These are phyloP conservation scores for Galerucella calmariensis DNA, from an alignment of 2,888 invertebrate species.

Conservation along the genomic window DNA sequence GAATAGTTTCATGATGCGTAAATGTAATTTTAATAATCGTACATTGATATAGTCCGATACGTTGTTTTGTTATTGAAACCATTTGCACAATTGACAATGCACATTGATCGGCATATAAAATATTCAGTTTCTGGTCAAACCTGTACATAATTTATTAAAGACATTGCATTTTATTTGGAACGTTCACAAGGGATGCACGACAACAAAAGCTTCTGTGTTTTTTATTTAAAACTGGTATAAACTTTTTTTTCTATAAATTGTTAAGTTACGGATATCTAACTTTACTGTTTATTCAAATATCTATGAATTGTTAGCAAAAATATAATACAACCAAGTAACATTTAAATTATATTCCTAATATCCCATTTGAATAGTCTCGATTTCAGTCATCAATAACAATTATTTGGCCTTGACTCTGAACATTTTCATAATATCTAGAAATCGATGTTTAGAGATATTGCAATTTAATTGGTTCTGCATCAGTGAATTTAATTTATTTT, in stretches of 20 bases:
- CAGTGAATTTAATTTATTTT: too few species aligned
- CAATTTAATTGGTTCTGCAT: too few species aligned
- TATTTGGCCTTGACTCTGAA: too few species aligned
- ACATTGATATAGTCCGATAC: background rate
- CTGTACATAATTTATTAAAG: background rate
- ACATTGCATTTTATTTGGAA: background rate
- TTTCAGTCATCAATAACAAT: background rate
- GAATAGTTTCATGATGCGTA: too few species aligned
- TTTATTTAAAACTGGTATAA: slow-evolving; percentile 27
- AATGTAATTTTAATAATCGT: too few species aligned
- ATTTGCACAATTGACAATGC: background rate
- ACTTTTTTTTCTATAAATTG: background rate
- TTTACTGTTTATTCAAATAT: background rate
- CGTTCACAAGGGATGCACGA: background rate
- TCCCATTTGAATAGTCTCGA: background rate
- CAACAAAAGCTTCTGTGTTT: slow-evolving; percentile 22
- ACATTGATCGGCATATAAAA: slow-evolving; percentile 1
- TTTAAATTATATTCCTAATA: background rate
- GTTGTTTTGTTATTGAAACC: background rate
- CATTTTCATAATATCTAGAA: too few species aligned
- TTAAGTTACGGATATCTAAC: too few species aligned
- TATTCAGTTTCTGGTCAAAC: background rate
- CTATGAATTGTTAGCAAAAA: background rate
- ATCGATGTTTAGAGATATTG: too few species aligned
- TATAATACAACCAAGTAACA: background rate